Evolutionary conservation across 2,888 invertebrate genomes (phyloP), one percentile per base, ranked within the genome.

Genomic region (Timema podura): DNA sequence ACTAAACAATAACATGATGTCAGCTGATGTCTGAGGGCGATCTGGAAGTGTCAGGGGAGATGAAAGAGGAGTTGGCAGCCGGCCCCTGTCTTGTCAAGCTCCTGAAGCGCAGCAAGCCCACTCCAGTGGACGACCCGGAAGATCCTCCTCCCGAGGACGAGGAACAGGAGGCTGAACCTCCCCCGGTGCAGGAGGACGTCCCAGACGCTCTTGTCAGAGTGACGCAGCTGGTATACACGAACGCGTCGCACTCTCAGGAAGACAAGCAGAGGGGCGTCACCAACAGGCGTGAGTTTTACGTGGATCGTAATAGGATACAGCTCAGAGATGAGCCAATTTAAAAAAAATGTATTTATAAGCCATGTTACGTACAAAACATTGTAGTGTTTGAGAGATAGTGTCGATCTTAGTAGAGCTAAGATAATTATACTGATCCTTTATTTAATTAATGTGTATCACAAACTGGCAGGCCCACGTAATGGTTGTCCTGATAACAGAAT

Each of bases 161-260:
- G 30, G 16, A 10, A 13, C 9, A 30, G 9, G 61, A 10, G 9
- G 61, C 30, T 2, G 57, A 30, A 30, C 30, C 30, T 30, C 30
- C n/a, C 8, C 10, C 7, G 7, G 61, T 10, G 61, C 30, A 61
- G 61, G 44, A 61, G 16, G 10, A 61, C 10, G 44, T 6, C 7
- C 61, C 61, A 7, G 68, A 64, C 44, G 10, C 64, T 8, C 54
- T 68, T 15, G 54, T 49, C 30, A 54, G n/a, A 48, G n/a, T 68
- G 10, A 44, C 70, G 45, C 71, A 16, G 64, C 64, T 48, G 30
- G 46, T 59, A 45, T 64, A 61, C 66, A 66, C 61, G 5, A 77
- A 75, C 70, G 69, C 70, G 59, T 78, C 80, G 5, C 80, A 80
- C 0, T 80, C 80, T 3, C 79, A 78, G 48, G 64, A 69, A 2